These are phyloP conservation scores for Craterocephalus amniculus DNA, from an alignment of 2,797 vertebrate genomes.

Conservation along the genomic window DNA sequence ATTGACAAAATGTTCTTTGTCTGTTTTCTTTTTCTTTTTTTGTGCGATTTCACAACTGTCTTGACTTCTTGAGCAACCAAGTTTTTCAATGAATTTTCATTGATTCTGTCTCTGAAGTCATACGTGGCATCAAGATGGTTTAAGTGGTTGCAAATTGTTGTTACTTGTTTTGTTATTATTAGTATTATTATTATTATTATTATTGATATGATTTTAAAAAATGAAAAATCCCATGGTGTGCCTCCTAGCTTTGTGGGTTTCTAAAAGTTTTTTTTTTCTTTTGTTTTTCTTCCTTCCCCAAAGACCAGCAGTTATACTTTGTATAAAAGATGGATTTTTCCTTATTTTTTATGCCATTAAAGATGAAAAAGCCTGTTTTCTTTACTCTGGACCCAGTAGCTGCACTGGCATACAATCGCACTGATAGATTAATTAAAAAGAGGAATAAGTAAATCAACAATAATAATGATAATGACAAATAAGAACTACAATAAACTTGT, in stretches of 20 bases:
- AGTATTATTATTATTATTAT: conserved; percentile 80
- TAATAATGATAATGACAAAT: conserved; percentile 81
- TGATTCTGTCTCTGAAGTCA: conserved; percentile 82
- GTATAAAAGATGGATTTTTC: conserved; percentile 96
- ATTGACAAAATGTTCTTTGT: conserved; percentile 88
- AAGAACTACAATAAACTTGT: conserved; percentile 91
- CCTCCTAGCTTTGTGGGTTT: conserved; percentile 99
- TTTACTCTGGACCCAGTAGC: conserved; percentile 99
- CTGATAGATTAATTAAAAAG: conserved; percentile 85
- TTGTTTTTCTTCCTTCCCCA: conserved; percentile 80
- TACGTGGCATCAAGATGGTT: conserved; percentile 65
- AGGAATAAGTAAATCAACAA: conserved; percentile 75
- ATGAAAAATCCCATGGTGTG: conserved; percentile 94
- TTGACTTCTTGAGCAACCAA: conserved; percentile 86
- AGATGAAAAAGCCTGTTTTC: conserved; percentile 90
- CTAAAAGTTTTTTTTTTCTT: conserved; percentile 85
- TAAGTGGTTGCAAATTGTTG: conserved; percentile 87
- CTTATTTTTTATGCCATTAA: conserved; percentile 92
- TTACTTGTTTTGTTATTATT: conserved; percentile 83
- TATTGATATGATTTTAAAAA: conserved; percentile 82
- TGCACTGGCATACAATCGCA: conserved; percentile 98
- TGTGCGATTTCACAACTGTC: conserved; percentile 78
- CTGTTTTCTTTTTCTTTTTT: conserved; percentile 46
- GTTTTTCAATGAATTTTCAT: conserved; percentile 90
- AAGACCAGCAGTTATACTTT: conserved; percentile 99